Percentiles rank a stretch among this genome's conserved stretches.
These are phyloP conservation scores for Mimachlamys varia DNA, from an alignment of 2,888 invertebrate genomes.

Conservation along the genomic window DNA sequence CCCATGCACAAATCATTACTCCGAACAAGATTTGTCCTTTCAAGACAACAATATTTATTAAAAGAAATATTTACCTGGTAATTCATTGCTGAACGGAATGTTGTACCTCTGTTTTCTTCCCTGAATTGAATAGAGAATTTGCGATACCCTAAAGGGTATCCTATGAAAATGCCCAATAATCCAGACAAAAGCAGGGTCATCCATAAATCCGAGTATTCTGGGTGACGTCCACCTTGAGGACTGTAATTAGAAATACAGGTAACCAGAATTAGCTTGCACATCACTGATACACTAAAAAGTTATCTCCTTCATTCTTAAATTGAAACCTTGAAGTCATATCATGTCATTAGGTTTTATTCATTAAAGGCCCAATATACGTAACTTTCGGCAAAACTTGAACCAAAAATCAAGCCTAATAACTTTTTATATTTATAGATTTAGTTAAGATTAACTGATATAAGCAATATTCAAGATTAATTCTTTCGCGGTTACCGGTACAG, in stretches of 20 bases:
- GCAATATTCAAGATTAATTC: no score
- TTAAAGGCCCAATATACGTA: no score
- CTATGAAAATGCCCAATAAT: constrained; percentile 17
- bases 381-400: no score
- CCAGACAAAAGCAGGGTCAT: neutral
- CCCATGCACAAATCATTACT: no score
- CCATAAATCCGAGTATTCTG: neutral
- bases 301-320: neutral
- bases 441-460: no score
- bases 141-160: neutral
- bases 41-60: no score
- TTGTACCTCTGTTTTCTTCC: neutral
- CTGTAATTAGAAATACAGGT: neutral
- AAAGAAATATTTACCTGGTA: neutral
- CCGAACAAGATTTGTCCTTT: no score
- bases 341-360: no score
- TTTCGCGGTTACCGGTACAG: no score
- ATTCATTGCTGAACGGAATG: neutral
- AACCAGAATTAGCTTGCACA: neutral
- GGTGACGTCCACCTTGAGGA: neutral
- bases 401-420: no score
- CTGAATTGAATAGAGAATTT: neutral
- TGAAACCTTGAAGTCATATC: no score
- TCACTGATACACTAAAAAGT: neutral
- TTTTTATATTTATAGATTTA: no score